phyloP scores from a whole-genome alignment of 2,888 invertebrate genomes.

The Esperia sulphurella region DNA sequence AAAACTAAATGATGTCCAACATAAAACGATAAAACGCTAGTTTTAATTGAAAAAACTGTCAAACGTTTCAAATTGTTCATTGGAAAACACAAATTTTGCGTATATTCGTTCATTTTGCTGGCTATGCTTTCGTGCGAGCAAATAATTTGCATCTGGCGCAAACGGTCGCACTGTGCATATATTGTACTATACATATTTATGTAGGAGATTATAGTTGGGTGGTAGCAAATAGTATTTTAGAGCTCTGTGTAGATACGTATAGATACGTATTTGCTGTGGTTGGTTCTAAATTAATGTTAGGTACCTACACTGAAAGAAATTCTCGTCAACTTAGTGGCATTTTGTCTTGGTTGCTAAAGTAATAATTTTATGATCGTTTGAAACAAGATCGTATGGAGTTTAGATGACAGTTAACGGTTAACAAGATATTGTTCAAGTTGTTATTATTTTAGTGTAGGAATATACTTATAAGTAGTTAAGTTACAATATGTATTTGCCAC shows the following conservation, averaged over 20 bases:
- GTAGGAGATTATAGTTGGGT: not conserved
- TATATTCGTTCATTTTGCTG: slow-evolving; percentile 22
- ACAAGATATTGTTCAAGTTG: too few species aligned
- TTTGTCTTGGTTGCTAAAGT: too few species aligned
- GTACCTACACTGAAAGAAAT: too few species aligned
- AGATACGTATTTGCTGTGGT: not conserved
- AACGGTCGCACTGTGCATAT: not conserved
- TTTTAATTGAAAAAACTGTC: slow-evolving; percentile 17
- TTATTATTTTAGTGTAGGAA: too few species aligned
- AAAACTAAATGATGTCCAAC: slow-evolving; percentile 6
- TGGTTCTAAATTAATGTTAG: too few species aligned
- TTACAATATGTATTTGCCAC: too few species aligned
- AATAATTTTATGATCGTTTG: too few species aligned
- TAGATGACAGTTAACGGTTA: too few species aligned
- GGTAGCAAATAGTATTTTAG: too few species aligned
- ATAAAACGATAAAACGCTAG: slow-evolving; percentile 13
- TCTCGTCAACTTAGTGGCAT: too few species aligned
- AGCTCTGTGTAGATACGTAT: not conserved
- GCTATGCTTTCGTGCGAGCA: slow-evolving; percentile 23
- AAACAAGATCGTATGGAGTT: too few species aligned
- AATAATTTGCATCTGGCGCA: slow-evolving; percentile 38
- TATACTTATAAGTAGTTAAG: too few species aligned
- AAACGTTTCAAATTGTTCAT: slow-evolving; percentile 22
- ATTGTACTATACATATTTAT: not conserved
- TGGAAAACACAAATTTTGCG: slow-evolving; percentile 23